Evolutionary conservation across 1,140 invertebrate genomes (phyloP).

Genomic region (Ceratosolen solmsi): DNA sequence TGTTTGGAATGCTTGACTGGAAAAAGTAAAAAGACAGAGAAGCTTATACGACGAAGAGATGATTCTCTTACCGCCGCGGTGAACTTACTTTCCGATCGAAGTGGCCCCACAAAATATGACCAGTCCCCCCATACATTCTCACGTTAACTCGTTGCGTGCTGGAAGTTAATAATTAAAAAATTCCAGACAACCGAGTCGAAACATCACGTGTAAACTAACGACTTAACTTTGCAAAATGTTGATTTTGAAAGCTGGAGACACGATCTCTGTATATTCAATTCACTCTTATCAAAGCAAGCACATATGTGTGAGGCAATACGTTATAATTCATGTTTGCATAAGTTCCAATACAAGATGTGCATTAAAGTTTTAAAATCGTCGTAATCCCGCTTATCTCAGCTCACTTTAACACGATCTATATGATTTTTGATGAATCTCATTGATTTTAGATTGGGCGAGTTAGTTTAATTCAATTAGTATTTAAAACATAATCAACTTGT

Average conservation of each 20-base stretch:
- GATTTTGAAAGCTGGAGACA: not conserved
- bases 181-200: not conserved
- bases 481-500: constrained; percentile 1
- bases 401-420: not conserved
- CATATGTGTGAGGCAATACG: not conserved
- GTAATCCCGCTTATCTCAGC: not conserved
- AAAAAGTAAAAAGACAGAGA: not conserved
- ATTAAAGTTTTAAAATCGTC: not conserved
- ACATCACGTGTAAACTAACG: not conserved
- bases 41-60: not conserved
- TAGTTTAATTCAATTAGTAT: constrained; percentile 5
- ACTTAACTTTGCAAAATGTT: not conserved
- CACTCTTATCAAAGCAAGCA: constrained; percentile 3
- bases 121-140: not conserved
- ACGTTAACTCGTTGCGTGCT: not conserved
- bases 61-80: not conserved
- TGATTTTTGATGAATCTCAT: not conserved
- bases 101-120: not conserved
- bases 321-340: not conserved
- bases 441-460: not conserved
- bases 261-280: not conserved
- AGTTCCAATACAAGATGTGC: not conserved
- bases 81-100: not conserved
- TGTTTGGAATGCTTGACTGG: not conserved
- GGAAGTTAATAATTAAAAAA: constrained; percentile 15